A percentile compares a stretch with the other conserved stretches of the same genome.
Conservation (phyloP, 2,888 invertebrate genomes). For the Panzeria rudis region DNA sequence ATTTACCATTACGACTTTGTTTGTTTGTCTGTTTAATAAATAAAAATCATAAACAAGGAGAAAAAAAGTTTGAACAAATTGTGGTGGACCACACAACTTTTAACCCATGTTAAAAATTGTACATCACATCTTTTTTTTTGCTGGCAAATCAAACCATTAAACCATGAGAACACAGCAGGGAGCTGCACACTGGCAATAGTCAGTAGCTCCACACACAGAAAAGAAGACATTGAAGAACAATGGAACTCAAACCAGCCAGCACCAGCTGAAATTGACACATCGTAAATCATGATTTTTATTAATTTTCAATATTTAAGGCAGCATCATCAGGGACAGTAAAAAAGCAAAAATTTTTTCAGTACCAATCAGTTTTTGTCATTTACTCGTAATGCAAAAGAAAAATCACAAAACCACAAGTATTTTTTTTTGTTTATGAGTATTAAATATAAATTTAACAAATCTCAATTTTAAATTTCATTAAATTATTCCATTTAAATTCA, state of each 20-base stretch:
- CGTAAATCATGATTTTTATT: slow-evolving; percentile 76
- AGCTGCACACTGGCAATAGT: slow-evolving; percentile 43
- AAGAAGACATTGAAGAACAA: slow-evolving; percentile 26
- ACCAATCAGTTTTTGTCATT: neutral
- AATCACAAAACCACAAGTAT: slow-evolving; percentile 7
- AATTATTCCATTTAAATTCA: neutral
- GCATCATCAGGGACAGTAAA: slow-evolving; percentile 23
- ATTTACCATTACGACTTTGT: slow-evolving; percentile 40
- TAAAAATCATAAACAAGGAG: neutral
- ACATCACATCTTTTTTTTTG: slow-evolving; percentile 9
- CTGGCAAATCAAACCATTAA: slow-evolving; percentile 28
- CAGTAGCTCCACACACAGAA: slow-evolving; percentile 22
- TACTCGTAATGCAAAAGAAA: neutral
- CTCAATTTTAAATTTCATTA: neutral
- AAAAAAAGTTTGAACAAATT: slow-evolving; percentile 58
- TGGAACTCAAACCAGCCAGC: slow-evolving; percentile 44
- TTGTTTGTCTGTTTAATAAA: slow-evolving; percentile 27
- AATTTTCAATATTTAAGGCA: slow-evolving; percentile 74
- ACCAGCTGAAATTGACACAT: slow-evolving; percentile 76
- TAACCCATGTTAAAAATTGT: slow-evolving; percentile 37
- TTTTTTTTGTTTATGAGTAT: neutral
- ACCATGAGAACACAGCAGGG: slow-evolving; percentile 63
- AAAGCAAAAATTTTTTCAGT: neutral
- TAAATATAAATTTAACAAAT: neutral
- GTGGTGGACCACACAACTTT: slow-evolving; percentile 69